Evolutionary conservation across 2,888 invertebrate genomes (phyloP), one percentile per base, ranked within the genome.

Genomic region (Anoplius nigerrimus): DNA sequence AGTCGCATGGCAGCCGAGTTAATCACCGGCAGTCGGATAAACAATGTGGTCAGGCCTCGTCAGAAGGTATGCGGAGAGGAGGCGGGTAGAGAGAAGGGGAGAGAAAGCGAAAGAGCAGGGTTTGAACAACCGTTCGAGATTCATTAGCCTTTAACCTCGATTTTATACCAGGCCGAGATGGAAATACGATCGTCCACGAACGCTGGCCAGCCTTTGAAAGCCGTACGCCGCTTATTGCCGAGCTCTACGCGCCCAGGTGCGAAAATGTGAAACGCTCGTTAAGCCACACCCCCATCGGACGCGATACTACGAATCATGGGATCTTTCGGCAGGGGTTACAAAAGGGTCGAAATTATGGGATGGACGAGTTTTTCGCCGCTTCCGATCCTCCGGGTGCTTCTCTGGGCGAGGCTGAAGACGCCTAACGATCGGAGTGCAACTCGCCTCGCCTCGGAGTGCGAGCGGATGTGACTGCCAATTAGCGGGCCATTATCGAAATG

Each of bases 391-490:
- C 24, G 34, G 1, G 34, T 1, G 8, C 11, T 34, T 34, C 34
- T 34, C 34, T n/a, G 4, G 1, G 24, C 24, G 6, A 34, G 8
- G 2, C 11, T 34, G 34, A 6, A 62, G 43, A 43, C 24, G 45
- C 22, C 62, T 54, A 52, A 62, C 55, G 48, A 22, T 4, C 53
- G 46, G 21, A 21, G 68, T 62, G 65, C 27, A 64, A 52, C 63
- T 66, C 57, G 16, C 21, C 27, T 48, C 21, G 62, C 42, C 58
- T 46, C 58, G 53, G 69, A 34, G 34, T 69, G 65, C 57, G 58
- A 62, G n/a, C 46, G 51, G 62, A 74, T 62, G 60, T 67, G 70
- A 78, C 72, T 72, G 79, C 69, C 78, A 78, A 78, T 78, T 78
- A 78, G 72, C 46, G 62, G 55, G 62, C 64, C 71, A 76, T 78